These are phyloP conservation scores for Erpornis zantholeuca DNA, from an alignment of 2,113 vertebrate genomes.

Conservation along the genomic window DNA sequence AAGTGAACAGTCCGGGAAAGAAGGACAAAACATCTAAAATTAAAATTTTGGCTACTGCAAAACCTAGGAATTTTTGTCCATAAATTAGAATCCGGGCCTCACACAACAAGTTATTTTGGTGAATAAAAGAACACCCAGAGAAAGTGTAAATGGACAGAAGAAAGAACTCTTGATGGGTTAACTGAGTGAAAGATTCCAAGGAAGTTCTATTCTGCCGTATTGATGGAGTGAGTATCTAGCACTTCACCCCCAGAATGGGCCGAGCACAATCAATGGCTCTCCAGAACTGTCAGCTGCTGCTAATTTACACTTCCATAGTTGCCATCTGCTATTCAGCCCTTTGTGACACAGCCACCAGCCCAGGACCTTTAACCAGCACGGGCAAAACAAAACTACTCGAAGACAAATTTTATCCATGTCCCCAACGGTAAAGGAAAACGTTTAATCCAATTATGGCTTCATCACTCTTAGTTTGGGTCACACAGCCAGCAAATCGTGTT, in stretches of 20 bases:
- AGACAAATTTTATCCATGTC: not conserved
- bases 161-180: not conserved
- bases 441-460: constrained; percentile 6
- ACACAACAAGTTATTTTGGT: not conserved
- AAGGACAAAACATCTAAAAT: not conserved
- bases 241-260: not conserved
- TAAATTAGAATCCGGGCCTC: not conserved
- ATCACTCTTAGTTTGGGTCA: not conserved
- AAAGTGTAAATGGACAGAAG: not conserved
- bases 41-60: not conserved
- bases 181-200: not conserved
- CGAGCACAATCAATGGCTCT: not conserved
- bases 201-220: not conserved
- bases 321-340: constrained; percentile 50
- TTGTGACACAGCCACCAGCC: constrained; percentile 20
- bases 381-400: not conserved
- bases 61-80: not conserved
- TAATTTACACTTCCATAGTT: constrained; percentile 52
- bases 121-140: not conserved
- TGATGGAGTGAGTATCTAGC: not conserved
- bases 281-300: constrained; percentile 44
- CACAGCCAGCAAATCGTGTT: not conserved
- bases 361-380: not conserved
- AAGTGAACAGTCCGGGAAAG: not conserved
- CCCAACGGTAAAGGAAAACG: not conserved